Evolutionary conservation across 1,140 invertebrate species (phyloP).

Genomic region (Drosophila lini): DNA sequence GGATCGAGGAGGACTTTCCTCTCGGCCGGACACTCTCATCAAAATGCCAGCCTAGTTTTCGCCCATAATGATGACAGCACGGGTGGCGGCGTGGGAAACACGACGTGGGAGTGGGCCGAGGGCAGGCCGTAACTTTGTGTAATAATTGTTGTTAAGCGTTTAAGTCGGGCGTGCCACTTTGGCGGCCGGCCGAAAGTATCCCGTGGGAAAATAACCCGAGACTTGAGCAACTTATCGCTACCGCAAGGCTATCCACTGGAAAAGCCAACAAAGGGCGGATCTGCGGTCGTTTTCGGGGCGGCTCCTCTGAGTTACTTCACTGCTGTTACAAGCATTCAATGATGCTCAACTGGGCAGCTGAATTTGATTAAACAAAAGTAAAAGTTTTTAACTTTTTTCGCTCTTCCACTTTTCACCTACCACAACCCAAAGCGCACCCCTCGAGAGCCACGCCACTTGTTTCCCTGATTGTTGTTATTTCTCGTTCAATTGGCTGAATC

Average conservation of each 20-base stretch:
- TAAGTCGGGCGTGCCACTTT: slow-evolving; percentile 76
- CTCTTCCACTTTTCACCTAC: slow-evolving; percentile 34
- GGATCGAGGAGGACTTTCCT: slow-evolving; percentile 16
- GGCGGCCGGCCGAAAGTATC: slow-evolving; percentile 59
- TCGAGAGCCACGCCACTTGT: slow-evolving; percentile 26
- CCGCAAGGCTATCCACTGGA: slow-evolving; percentile 46
- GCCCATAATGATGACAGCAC: slow-evolving; percentile 56
- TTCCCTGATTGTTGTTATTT: slow-evolving; percentile 65
- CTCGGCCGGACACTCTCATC: slow-evolving; percentile 64
- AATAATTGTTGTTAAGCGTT: slow-evolving; percentile 82
- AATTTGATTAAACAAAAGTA: slow-evolving; percentile 82
- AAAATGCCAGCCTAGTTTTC: slow-evolving; percentile 65
- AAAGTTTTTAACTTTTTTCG: slow-evolving; percentile 74
- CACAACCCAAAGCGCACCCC: not conserved
- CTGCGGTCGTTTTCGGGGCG: slow-evolving; percentile 25
- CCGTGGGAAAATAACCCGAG: slow-evolving; percentile 55
- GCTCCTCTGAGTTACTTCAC: not conserved
- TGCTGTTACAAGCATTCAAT: slow-evolving; percentile 68
- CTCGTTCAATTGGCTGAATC: slow-evolving; percentile 53
- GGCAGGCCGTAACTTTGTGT: slow-evolving; percentile 68
- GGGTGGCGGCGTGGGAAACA: not conserved
- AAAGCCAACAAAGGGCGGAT: slow-evolving; percentile 63
- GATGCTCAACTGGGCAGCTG: slow-evolving; percentile 67
- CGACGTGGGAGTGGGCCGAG: not conserved
- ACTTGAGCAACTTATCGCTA: slow-evolving; percentile 55